Conservation (phyloP, 2,113 vertebrate species). For the Erpornis zantholeuca region DNA sequence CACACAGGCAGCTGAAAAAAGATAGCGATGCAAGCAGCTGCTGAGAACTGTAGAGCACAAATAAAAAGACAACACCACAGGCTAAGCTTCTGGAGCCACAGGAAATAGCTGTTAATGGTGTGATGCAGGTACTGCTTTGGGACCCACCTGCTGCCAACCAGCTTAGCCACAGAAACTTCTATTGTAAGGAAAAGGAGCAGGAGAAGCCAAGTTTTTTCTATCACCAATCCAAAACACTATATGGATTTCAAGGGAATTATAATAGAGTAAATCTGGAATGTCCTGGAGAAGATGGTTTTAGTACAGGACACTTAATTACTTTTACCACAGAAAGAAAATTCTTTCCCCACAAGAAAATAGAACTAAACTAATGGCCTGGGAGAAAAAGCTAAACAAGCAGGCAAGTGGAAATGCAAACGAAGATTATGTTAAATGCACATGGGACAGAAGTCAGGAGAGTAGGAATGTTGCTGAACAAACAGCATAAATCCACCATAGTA, state of each 20-base stretch:
- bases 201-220: neutral
- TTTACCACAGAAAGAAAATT: neutral
- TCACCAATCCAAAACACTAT: neutral
- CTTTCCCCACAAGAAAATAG: neutral
- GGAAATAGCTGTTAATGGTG: neutral
- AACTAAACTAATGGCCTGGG: neutral
- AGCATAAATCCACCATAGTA: neutral
- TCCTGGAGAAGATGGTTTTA: neutral
- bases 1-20: conserved; percentile 11
- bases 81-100: neutral
- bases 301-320: neutral
- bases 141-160: neutral
- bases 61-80: neutral
- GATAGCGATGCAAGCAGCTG: neutral
- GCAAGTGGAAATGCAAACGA: neutral
- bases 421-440: conserved; percentile 2
- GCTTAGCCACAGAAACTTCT: neutral
- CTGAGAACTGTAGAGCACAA: neutral
- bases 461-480: conserved; percentile 11
- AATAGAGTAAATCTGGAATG: neutral
- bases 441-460: neutral
- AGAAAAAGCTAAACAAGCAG: conserved; percentile 6
- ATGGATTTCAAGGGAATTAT: neutral
- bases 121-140: neutral
- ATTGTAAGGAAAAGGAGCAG: neutral